phyloP scores from a whole-genome alignment of 2,797 vertebrate species.

The Limosa lapponica region DNA sequence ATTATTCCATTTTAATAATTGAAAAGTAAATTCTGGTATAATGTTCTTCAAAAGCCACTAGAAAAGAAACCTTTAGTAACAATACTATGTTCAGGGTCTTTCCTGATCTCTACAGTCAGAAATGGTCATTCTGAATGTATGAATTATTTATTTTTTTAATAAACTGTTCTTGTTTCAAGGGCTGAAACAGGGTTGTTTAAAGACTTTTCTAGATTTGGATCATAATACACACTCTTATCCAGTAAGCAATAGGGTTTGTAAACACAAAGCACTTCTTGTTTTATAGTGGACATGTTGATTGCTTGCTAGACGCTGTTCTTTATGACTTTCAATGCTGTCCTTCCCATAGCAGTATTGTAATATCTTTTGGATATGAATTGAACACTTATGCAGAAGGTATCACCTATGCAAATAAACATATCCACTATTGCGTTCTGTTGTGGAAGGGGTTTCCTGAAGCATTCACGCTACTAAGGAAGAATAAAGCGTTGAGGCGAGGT shows the following conservation, averaged over 20 bases:
- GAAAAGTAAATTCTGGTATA: background rate
- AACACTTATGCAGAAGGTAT: background rate
- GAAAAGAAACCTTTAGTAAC: background rate
- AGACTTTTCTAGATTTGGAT: background rate
- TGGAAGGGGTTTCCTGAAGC: background rate
- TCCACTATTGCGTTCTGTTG: background rate
- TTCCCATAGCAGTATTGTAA: background rate
- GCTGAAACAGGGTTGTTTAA: background rate
- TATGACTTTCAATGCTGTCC: background rate
- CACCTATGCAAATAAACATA: background rate
- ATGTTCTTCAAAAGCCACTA: background rate
- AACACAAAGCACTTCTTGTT: background rate
- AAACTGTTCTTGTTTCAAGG: background rate
- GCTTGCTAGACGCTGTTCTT: background rate
- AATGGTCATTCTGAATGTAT: background rate
- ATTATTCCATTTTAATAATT: background rate
- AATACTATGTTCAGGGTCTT: background rate
- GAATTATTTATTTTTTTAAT: background rate
- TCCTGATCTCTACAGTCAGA: background rate
- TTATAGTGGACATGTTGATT: background rate
- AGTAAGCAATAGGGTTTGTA: background rate
- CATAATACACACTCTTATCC: background rate
- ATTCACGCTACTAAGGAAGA: background rate
- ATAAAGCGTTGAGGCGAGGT: background rate
- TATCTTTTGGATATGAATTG: background rate